Conservation (phyloP, 2,113 vertebrate species). For the Colaptes auratus region DNA sequence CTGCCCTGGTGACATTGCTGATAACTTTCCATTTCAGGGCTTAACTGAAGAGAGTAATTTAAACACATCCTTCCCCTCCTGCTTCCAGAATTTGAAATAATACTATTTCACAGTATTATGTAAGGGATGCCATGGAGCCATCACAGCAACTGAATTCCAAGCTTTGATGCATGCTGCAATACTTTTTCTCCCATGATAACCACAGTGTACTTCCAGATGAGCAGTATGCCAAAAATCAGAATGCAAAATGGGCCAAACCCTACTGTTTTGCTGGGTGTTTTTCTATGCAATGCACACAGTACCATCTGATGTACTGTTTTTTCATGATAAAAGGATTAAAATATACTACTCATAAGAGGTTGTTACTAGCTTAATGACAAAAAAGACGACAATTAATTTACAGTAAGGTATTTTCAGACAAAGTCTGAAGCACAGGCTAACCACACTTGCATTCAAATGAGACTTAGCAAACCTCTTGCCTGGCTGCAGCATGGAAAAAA, state of each 20-base stretch:
- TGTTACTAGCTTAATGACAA: background rate
- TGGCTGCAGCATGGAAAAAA: background rate
- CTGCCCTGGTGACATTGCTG: background rate
- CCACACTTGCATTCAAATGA: background rate
- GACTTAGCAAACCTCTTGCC: background rate
- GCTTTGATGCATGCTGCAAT: background rate
- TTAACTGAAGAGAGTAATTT: background rate
- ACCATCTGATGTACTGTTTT: background rate
- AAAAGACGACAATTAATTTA: background rate
- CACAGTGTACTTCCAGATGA: background rate
- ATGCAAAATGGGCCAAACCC: background rate
- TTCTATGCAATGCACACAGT: background rate
- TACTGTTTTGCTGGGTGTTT: background rate
- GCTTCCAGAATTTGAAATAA: background rate
- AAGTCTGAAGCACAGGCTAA: background rate
- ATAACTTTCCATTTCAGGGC: background rate
- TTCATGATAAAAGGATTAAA: background rate
- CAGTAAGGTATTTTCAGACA: background rate
- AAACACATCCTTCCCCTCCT: background rate
- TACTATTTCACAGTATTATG: background rate
- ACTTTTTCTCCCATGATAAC: background rate
- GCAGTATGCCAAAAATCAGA: background rate
- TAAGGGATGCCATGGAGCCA: background rate
- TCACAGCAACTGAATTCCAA: background rate
- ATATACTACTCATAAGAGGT: background rate